Percentiles rank a stretch among this genome's conserved stretches.
Evolutionary conservation across 1,140 invertebrate species (phyloP).

Genomic region (Druon quercuslanigerum): DNA sequence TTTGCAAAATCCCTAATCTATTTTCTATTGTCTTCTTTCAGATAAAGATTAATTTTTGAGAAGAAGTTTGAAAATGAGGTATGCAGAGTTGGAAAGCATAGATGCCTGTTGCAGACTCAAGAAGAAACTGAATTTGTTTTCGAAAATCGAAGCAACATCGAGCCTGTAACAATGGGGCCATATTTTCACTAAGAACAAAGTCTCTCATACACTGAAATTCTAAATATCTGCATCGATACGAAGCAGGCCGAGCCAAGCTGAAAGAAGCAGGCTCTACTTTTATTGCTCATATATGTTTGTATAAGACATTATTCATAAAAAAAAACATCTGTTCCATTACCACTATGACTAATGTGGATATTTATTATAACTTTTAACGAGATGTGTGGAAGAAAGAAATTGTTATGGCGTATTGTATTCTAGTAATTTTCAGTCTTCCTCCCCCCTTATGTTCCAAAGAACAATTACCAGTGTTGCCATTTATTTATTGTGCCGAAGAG

Average conservation of each 20-base stretch:
- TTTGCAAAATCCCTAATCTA: too few species aligned
- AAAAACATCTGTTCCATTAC: conserved; percentile 50
- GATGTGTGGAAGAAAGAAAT: conserved; percentile 50
- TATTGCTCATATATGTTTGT: conserved; percentile 71
- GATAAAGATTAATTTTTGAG: too few species aligned
- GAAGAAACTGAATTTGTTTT: conserved; percentile 59
- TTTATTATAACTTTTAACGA: conserved; percentile 54
- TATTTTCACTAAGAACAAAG: conserved; percentile 69
- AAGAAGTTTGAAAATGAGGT: conserved; percentile 1
- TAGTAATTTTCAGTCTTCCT: conserved; percentile 70
- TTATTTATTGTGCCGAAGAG: too few species aligned
- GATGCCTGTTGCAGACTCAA: conserved; percentile 71
- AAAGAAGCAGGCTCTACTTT: conserved; percentile 64
- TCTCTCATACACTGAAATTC: conserved; percentile 69
- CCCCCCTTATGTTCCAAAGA: neutral
- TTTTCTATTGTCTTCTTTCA: too few species aligned
- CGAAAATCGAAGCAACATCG: conserved; percentile 54
- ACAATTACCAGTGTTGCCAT: too few species aligned
- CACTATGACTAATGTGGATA: conserved; percentile 49
- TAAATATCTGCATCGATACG: conserved; percentile 70
- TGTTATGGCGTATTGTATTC: conserved; percentile 55
- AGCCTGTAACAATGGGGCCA: conserved; percentile 72
- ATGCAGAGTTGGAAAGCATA: conserved; percentile 30
- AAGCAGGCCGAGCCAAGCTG: conserved; percentile 49
- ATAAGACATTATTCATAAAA: conserved; percentile 64